phyloP scores from a whole-genome alignment of 2,113 vertebrate species.

The Aythya baeri region DNA sequence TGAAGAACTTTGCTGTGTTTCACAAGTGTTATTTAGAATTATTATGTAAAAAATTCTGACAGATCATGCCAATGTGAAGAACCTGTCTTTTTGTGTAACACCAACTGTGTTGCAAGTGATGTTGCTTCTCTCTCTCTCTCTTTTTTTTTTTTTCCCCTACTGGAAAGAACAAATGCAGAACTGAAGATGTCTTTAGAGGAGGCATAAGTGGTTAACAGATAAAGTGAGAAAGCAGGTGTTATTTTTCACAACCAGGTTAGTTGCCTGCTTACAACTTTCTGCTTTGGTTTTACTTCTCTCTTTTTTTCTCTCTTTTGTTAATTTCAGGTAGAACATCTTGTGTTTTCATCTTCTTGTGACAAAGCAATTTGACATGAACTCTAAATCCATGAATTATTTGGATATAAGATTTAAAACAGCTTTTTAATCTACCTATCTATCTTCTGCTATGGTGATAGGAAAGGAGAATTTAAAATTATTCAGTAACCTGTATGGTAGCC shows the following conservation, averaged over 20 bases:
- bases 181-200: neutral
- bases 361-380: neutral
- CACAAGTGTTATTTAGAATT: neutral
- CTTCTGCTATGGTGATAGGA: neutral
- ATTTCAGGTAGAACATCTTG: neutral
- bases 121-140: neutral
- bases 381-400: neutral
- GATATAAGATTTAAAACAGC: neutral
- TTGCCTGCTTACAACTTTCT: neutral
- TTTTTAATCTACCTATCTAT: neutral
- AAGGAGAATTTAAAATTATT: neutral
- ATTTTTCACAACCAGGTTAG: neutral
- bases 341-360: neutral
- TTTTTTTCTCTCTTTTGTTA: neutral
- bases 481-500: neutral
- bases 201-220: neutral
- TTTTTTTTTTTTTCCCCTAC: too few species aligned
- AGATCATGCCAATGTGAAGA: neutral
- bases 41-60: neutral
- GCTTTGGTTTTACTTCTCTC: neutral
- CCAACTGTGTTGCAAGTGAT: neutral
- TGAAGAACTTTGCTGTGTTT: neutral
- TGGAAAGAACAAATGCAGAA: neutral
- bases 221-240: neutral
- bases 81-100: neutral